Conservation (phyloP, 2,888 invertebrate species). For the Cylindroiulus punctatus region DNA sequence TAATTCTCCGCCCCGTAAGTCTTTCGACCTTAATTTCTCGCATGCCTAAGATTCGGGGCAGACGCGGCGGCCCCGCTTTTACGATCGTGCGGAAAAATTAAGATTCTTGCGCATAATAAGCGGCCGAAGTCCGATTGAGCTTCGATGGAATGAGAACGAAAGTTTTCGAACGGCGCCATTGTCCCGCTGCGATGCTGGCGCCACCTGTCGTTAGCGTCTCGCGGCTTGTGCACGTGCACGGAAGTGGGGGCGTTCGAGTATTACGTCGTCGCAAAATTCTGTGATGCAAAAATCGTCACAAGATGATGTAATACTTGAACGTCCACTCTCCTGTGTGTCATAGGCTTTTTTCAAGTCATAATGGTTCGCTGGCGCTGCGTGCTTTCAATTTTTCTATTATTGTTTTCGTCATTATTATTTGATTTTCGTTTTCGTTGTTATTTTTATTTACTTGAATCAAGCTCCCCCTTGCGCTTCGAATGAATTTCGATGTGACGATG, state of each 20-base stretch:
- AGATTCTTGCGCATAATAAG: not conserved
- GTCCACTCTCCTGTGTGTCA: no score
- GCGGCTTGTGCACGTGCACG: no score
- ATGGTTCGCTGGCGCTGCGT: no score
- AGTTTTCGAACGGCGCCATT: no score
- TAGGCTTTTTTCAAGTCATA: no score
- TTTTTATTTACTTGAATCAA: not conserved
- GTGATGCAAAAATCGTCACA: no score
- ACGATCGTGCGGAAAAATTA: not conserved
- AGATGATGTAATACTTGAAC: no score
- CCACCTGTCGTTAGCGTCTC: no score
- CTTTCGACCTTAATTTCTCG: not conserved
- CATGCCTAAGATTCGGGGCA: not conserved
- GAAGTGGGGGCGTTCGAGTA: no score
- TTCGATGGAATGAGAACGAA: not conserved
- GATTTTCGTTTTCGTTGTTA: not conserved
- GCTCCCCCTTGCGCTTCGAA: not conserved
- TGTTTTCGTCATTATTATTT: not conserved
- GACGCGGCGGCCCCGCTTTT: not conserved
- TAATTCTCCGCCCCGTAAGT: not conserved
- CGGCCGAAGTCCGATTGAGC: not conserved
- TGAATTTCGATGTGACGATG: constrained; percentile 1
- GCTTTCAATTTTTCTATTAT: no score
- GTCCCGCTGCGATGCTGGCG: no score
- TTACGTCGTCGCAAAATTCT: no score